Conservation (phyloP, 1,140 invertebrate genomes). For the Meloidogyne exigua region DNA sequence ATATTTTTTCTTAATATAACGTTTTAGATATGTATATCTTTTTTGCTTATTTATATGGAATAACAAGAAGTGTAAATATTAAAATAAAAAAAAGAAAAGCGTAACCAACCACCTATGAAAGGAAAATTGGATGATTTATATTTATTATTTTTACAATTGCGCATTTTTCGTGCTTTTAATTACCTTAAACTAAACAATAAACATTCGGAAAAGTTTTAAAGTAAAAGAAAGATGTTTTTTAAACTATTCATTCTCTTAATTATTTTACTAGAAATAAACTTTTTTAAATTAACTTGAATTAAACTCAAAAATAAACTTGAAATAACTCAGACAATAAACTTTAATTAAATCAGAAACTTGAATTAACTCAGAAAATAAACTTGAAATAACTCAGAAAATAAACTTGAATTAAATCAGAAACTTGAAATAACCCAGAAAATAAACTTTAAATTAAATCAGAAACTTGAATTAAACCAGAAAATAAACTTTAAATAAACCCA, state of each 20-base stretch:
- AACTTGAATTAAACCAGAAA: too few relatives aligned
- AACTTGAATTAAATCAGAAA: too few relatives aligned
- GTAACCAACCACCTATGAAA: not conserved
- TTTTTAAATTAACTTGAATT: too few relatives aligned
- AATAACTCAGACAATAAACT: too few relatives aligned
- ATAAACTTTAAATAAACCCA: too few relatives aligned
- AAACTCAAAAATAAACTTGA: too few relatives aligned
- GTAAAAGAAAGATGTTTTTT: not conserved
- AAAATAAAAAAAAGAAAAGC: constrained; percentile 1
- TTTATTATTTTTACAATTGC: not conserved
- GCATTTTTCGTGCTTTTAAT: not conserved
- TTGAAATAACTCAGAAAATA: too few relatives aligned
- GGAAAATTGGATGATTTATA: not conserved
- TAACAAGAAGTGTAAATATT: not conserved
- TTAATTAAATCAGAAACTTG: too few relatives aligned
- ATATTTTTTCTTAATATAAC: not conserved
- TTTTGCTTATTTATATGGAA: not conserved
- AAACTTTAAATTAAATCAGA: too few relatives aligned
- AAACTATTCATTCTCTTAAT: not conserved
- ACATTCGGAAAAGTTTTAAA: not conserved
- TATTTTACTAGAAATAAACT: too few relatives aligned
- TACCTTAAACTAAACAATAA: not conserved
- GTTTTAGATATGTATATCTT: not conserved
- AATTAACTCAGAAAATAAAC: too few relatives aligned
- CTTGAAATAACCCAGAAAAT: too few relatives aligned